Conservation (phyloP, 1,140 invertebrate genomes). For the Trichonephila clavipes region DNA sequence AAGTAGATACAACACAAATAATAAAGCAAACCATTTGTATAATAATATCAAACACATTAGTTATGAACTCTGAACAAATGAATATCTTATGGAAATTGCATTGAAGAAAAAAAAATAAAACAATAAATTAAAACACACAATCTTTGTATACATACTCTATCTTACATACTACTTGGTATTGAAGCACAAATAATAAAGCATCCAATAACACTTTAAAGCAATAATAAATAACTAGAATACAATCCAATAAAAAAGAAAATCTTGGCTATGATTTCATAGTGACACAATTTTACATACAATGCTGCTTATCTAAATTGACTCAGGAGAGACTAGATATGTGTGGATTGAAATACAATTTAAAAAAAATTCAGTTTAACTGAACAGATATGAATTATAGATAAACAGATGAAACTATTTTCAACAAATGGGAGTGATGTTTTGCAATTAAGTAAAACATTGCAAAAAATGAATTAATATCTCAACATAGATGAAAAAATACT, state of each 20-base stretch:
- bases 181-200: neutral
- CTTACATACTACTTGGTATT: neutral
- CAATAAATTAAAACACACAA: neutral
- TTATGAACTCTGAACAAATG: no score
- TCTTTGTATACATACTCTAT: neutral
- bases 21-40: no score
- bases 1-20: constrained; percentile 1
- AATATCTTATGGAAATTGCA: neutral
- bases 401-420: no score
- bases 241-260: neutral
- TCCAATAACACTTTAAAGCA: neutral
- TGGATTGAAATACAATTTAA: neutral
- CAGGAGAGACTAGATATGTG: neutral
- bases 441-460: no score
- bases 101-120: neutral
- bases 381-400: no score
- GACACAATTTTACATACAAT: neutral
- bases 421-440: no score
- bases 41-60: no score
- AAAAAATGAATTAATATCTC: no score
- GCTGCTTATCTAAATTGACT: neutral
- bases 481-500: no score
- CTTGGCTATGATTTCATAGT: neutral
- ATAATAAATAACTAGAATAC: neutral
- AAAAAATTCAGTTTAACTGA: no score